Evolutionary conservation across 2,888 invertebrate genomes (phyloP).

Genomic region (Ophion slaviceki): DNA sequence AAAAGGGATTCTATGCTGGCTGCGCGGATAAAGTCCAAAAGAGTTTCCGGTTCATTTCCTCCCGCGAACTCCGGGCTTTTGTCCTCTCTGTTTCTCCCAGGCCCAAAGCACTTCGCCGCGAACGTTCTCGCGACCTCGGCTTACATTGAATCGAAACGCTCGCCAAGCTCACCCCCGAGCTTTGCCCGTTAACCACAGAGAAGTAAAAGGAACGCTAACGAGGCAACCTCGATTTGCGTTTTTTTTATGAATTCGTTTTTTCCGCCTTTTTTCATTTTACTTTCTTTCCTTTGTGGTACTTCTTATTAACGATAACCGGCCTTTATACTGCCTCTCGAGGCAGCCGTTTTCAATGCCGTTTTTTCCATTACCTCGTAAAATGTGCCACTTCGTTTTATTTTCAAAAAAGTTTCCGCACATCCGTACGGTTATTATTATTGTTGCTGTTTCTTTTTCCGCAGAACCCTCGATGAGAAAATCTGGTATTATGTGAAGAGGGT

Average conservation of each 20-base stretch:
- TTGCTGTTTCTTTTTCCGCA: background rate
- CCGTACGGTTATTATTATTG: background rate
- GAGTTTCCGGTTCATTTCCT: slow-evolving; percentile 71
- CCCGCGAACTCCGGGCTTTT: slow-evolving; percentile 35
- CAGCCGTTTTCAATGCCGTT: slow-evolving; percentile 23
- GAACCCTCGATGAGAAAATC: background rate
- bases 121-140: slow-evolving; percentile 43
- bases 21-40: slow-evolving; percentile 65
- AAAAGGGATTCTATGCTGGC: slow-evolving; percentile 54
- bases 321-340: background rate
- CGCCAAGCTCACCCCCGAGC: slow-evolving; percentile 23
- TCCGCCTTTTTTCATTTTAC: slow-evolving; percentile 11
- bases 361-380: background rate
- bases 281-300: slow-evolving; percentile 36
- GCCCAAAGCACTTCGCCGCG: slow-evolving; percentile 20
- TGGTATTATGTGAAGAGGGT: background rate
- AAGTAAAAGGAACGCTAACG: slow-evolving; percentile 61
- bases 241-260: slow-evolving; percentile 7
- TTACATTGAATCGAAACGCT: slow-evolving; percentile 66
- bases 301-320: slow-evolving; percentile 57
- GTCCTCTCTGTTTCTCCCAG: slow-evolving; percentile 24
- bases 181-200: slow-evolving; percentile 48
- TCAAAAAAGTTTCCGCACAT: background rate
- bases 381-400: slow-evolving; percentile 15
- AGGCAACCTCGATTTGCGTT: slow-evolving; percentile 50